Base-by-base conservation (phyloP, 1,140 invertebrate genomes). In the Cydia splendana region DNA sequence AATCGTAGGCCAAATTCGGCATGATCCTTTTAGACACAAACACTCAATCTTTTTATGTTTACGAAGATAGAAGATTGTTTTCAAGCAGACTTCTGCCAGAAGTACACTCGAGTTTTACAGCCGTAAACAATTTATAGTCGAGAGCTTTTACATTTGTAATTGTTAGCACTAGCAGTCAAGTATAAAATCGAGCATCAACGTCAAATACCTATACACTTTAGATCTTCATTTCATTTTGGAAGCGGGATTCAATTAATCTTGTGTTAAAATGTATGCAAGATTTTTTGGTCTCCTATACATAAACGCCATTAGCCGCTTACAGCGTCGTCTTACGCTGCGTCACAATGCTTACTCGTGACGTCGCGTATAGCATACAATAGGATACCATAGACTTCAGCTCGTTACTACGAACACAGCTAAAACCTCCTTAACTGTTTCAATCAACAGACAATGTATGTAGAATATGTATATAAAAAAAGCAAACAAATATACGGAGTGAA, bases 81-180 rank as follows among this genome's bases (percentile, higher is more conserved):
- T 62, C 57, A 62, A 62, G 57, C 18, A 62, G 57, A 62, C 20
- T 62, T 24, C 57, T 24, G 53, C 20, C 57, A 62, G 20, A 62
- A 62, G 57, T 62, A 62, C 57, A 20, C 18, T 20, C 20, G 57
- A 62, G 57, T 24, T 62, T 62, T 62, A 62, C 20, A 24, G 20
- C 20, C 9, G 57, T 62, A 62, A 62, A 62, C 20, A 62, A 24
- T 62, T 62, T 62, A 62, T 62, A 24, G 9, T 62, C 7, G 9
- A 62, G 57, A 24, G 9, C 18, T 62, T 62, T 62, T 62, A 12
- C 57, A 62, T 62, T 12, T 62, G 57, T 62, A 24, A 24, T 62
- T 62, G 57, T 62, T 18, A 62, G 51, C 20, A 62, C 10, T 18
- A n/a, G 57, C 18, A 24, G 18, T 62, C 18, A 20, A 62, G 20